These are phyloP conservation scores for Campaea margaritaria DNA, from an alignment of 2,888 invertebrate species.

Conservation along the genomic window DNA sequence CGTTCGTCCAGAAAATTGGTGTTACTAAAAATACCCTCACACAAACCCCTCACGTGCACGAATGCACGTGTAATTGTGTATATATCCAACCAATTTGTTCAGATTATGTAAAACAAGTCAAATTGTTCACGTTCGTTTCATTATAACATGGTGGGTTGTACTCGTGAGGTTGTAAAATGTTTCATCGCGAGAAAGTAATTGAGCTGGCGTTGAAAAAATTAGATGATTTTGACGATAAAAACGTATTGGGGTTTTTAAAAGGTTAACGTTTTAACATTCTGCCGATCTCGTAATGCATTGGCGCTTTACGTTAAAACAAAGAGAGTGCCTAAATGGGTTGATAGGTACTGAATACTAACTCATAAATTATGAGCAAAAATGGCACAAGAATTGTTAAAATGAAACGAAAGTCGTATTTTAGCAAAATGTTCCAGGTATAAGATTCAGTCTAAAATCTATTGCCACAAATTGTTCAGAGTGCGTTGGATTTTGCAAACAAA, in stretches of 20 bases:
- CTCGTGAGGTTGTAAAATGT: conserved; percentile 66
- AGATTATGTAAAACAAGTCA: conserved; percentile 70
- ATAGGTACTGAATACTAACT: no score
- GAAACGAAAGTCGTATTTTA: no score
- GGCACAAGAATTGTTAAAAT: no score
- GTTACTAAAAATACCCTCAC: conserved; percentile 19
- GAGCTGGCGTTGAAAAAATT: conserved; percentile 51
- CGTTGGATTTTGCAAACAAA: no score
- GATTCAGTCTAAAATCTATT: no score
- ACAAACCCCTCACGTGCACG: conserved; percentile 24
- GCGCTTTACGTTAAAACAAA: no score
- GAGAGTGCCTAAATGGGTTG: no score
- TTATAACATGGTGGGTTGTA: conserved; percentile 47
- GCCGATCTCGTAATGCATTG: no score
- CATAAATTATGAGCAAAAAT: no score
- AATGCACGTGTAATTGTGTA: conserved; percentile 42
- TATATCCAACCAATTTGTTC: conserved; percentile 66
- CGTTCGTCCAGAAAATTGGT: conserved; percentile 22
- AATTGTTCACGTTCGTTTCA: conserved; percentile 68
- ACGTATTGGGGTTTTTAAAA: conserved; percentile 27
- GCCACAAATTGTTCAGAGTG: no score
- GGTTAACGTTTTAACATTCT: not conserved
- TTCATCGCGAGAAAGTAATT: conserved; percentile 61
- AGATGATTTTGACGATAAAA: conserved; percentile 25
- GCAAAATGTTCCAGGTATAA: no score